Conservation (phyloP, 2,113 vertebrate genomes). For the Cisticola juncidis region DNA sequence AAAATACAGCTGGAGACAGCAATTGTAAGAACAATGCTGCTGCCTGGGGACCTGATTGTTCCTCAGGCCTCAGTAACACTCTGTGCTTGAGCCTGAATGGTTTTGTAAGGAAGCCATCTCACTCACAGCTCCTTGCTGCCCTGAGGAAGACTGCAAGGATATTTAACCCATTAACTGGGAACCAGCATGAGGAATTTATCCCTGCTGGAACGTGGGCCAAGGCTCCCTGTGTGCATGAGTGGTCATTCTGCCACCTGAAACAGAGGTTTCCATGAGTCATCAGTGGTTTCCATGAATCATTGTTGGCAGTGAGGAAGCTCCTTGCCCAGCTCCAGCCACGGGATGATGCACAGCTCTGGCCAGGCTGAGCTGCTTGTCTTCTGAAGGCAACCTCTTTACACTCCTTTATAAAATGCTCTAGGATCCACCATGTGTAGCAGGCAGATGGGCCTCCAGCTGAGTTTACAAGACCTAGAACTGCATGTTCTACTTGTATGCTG, state of each 20-base stretch:
- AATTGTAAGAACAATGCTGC: background rate
- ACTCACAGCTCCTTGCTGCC: background rate
- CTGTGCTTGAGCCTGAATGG: background rate
- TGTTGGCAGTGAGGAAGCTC: background rate
- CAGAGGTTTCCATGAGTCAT: background rate
- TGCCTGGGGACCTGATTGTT: background rate
- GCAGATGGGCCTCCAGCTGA: background rate
- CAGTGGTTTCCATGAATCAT: background rate
- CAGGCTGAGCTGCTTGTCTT: background rate
- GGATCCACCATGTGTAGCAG: fast-evolving
- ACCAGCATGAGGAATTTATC: background rate
- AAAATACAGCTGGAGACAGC: background rate
- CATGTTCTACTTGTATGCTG: fast-evolving
- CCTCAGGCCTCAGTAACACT: background rate
- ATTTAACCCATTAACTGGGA: background rate
- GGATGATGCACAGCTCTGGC: too few relatives aligned
- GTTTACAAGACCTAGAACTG: background rate
- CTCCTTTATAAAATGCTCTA: background rate
- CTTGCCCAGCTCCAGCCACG: background rate
- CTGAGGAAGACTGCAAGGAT: background rate
- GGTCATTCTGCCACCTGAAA: background rate
- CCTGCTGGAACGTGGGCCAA: background rate
- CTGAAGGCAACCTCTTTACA: background rate
- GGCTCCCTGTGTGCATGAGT: background rate
- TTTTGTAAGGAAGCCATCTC: background rate